Evolutionary conservation across 1,140 invertebrate genomes (phyloP), one percentile per base, ranked within the genome.

Genomic region (Mya arenaria): DNA sequence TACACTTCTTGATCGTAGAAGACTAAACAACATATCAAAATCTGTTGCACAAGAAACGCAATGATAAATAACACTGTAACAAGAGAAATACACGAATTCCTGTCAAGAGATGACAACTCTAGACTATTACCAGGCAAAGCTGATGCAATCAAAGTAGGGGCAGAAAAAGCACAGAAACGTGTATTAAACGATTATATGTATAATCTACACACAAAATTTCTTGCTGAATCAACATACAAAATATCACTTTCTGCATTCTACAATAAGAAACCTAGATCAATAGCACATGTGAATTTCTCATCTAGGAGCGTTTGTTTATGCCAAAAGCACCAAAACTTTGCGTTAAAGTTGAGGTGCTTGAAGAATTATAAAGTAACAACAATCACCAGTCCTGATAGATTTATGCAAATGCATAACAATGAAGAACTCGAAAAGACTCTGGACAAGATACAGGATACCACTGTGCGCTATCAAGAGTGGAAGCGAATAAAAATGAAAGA

Each of bases 91-190:
- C 23, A 25, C 37, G 13, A 13, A 30, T 75, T 63, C 63, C 28
- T 63, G 4, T 23, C 60, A 62, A 75, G 72, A 62, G 72, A 75
- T 28, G 72, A 75, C 48, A 75, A 75, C 63, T 75, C 72, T n/a
- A 75, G 58, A n/a, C 23, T 75, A 1, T 30, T 75, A 30, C 72
- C 72, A 25, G 72, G 72, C 23, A 62, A 75, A 62, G 58, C 32
- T 15, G 36, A 75, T 63, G 58, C 58, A 15, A 58, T 72, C 10
- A 72, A 56, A 36, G 72, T 62, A 39, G 55, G 72, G 44, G 41
- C 39, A 17, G 5, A 25, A 1, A 75, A 72, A 25, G 19, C 23
- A 2, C 58, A 63, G 23, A 75, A 75, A 28, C 56, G 58, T 63
- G 36, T 75, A 10, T 36, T 74, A 19, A 74, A 77, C 37, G 74